These are phyloP conservation scores for Chalcis sispes DNA, from an alignment of 2,888 invertebrate species.

Conservation along the genomic window DNA sequence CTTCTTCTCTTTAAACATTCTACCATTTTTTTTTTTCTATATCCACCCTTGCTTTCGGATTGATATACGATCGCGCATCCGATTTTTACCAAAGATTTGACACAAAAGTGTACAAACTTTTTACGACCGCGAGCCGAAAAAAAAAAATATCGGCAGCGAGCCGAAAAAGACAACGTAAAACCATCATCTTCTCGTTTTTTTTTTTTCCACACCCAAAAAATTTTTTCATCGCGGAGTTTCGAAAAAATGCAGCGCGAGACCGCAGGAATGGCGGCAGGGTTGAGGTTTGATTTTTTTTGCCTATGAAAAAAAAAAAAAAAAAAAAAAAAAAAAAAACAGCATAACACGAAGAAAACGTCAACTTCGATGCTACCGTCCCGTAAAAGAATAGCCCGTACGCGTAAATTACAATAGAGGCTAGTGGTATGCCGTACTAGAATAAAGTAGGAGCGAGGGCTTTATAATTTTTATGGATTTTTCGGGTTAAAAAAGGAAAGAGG, in stretches of 20 bases:
- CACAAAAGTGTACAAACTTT: constrained; percentile 16
- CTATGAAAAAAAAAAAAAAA: background rate
- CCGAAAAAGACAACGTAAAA: constrained; percentile 10
- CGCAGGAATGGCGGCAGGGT: constrained; percentile 25
- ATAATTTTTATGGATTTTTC: constrained; percentile 44
- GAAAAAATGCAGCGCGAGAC: constrained; percentile 22
- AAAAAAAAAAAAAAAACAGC: background rate
- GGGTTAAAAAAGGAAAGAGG: constrained; percentile 36
- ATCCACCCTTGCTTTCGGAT: background rate
- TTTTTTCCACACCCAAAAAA: constrained; percentile 43
- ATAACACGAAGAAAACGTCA: background rate
- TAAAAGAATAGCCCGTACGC: background rate
- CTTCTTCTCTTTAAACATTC: background rate
- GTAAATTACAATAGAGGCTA: constrained; percentile 22
- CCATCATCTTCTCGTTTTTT: too few species aligned
- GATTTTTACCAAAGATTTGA: constrained; percentile 36
- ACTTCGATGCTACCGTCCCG: background rate
- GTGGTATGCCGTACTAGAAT: constrained; percentile 26
- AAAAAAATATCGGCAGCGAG: constrained; percentile 9
- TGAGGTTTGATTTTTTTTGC: constrained; percentile 47
- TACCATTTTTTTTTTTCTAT: background rate
- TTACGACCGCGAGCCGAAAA: constrained; percentile 10
- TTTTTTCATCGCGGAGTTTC: background rate
- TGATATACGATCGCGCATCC: constrained; percentile 45
- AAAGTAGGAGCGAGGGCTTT: constrained; percentile 4